A percentile compares a stretch with the other conserved stretches of the same genome.
phyloP scores from a whole-genome alignment of 2,797 vertebrate species.

The Oryzias sinensis region DNA sequence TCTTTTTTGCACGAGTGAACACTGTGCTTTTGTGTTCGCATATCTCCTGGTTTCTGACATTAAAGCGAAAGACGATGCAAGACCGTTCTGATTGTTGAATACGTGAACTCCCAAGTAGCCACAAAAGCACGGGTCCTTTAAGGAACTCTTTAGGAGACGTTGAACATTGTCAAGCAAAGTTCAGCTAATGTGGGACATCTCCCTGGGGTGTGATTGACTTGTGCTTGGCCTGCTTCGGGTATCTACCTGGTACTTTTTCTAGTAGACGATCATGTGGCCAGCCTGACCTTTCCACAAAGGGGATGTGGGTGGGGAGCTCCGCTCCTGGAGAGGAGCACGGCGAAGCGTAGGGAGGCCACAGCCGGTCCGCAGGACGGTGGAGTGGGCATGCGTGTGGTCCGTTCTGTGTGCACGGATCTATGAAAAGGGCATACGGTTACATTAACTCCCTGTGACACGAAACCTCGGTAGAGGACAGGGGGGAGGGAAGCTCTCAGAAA shows the following conservation, averaged over 20 bases:
- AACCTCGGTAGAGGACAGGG: conserved; percentile 50
- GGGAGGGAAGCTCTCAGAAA: not conserved
- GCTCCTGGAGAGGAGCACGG: conserved; percentile 37
- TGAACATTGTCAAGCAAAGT: conserved; percentile 50
- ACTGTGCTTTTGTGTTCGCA: not conserved
- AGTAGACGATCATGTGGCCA: conserved; percentile 67
- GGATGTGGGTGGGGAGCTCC: conserved; percentile 49
- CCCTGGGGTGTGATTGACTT: conserved; percentile 69
- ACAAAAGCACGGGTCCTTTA: conserved; percentile 61
- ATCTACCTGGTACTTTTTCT: conserved; percentile 59
- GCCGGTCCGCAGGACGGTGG: conserved; percentile 7
- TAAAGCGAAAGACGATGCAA: conserved; percentile 3
- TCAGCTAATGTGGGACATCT: conserved; percentile 55
- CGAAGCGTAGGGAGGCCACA: conserved; percentile 42
- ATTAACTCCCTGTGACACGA: conserved; percentile 71
- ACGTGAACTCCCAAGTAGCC: conserved; percentile 39
- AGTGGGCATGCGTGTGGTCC: conserved; percentile 45
- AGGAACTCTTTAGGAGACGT: conserved; percentile 45
- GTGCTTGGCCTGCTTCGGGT: conserved; percentile 59
- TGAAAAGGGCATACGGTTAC: conserved; percentile 73
- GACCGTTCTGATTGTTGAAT: conserved; percentile 26
- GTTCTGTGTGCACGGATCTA: conserved; percentile 43
- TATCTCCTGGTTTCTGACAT: not conserved
- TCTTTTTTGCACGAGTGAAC: conserved; percentile 20
- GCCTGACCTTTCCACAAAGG: conserved; percentile 65